Percentiles rank a stretch among this genome's conserved stretches.
phyloP scores from a whole-genome alignment of 2,888 invertebrate genomes.

The Andricus curvator region DNA sequence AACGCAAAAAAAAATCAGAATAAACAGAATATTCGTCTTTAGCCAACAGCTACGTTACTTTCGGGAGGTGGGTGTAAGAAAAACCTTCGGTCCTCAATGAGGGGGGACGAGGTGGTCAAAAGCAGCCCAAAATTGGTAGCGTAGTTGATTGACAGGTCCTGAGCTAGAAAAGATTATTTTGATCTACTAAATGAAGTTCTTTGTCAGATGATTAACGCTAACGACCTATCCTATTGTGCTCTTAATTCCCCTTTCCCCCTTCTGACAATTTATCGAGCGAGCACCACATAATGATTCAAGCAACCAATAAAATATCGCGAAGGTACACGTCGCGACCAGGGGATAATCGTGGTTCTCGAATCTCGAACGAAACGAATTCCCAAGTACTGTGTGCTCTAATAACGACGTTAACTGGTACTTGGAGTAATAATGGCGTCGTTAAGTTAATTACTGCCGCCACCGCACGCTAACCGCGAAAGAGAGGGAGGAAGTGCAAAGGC shows the following conservation, averaged over 20 bases:
- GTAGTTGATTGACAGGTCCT: too few relatives aligned
- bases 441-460: constrained; percentile 58
- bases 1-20: too few relatives aligned
- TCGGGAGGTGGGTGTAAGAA: too few relatives aligned
- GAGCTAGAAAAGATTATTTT: not conserved
- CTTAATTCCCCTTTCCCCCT: not conserved
- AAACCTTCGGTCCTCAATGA: too few relatives aligned
- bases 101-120: too few relatives aligned
- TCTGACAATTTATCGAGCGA: not conserved
- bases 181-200: not conserved
- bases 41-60: too few relatives aligned
- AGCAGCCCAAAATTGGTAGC: too few relatives aligned
- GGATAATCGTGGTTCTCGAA: constrained; percentile 25
- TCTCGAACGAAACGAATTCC: constrained; percentile 36
- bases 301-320: constrained; percentile 33
- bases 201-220: not conserved
- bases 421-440: constrained; percentile 55
- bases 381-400: constrained; percentile 30
- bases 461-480: constrained; percentile 43
- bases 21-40: too few relatives aligned
- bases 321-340: constrained; percentile 5
- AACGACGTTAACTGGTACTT: constrained; percentile 50
- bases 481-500: constrained; percentile 48
- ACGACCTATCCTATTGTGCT: constrained; percentile 4
- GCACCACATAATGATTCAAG: constrained; percentile 27